A percentile compares a stretch with the other conserved stretches of the same genome.
phyloP scores from a whole-genome alignment of 2,113 vertebrate genomes.

The Hippolais icterina region DNA sequence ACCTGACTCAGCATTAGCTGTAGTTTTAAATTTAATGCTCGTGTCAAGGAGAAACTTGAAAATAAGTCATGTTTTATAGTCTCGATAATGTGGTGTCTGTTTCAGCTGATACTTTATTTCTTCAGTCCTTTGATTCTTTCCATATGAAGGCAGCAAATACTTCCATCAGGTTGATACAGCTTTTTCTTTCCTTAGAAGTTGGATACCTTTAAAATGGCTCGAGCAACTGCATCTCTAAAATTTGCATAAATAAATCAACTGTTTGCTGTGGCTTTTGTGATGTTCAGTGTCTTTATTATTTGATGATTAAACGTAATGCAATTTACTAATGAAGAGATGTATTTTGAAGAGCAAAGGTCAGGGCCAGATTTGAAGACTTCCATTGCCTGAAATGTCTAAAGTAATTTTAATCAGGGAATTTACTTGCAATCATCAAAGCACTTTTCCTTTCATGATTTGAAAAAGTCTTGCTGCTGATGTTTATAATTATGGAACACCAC shows the following conservation, averaged over 20 bases:
- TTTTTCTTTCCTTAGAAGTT: slow-evolving; percentile 40
- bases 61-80: slow-evolving; percentile 72
- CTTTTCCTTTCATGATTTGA: slow-evolving; percentile 55
- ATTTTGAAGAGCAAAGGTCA: slow-evolving; percentile 56
- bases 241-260: slow-evolving; percentile 66
- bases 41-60: slow-evolving; percentile 63
- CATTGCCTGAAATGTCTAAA: slow-evolving; percentile 50
- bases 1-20: slow-evolving; percentile 42
- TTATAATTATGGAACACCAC: slow-evolving; percentile 72
- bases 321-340: slow-evolving; percentile 68
- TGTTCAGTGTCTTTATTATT: slow-evolving; percentile 62
- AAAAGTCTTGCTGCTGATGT: slow-evolving; percentile 67
- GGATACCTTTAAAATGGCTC: slow-evolving; percentile 23
- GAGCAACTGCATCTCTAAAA: slow-evolving; percentile 29
- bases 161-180: slow-evolving; percentile 32
- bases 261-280: slow-evolving; percentile 48
- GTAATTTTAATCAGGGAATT: slow-evolving; percentile 63
- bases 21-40: slow-evolving; percentile 60
- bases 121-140: slow-evolving; percentile 71
- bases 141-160: slow-evolving; percentile 68
- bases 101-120: slow-evolving; percentile 64
- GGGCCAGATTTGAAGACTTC: slow-evolving; percentile 44
- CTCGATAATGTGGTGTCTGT: slow-evolving; percentile 56
- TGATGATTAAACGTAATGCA: slow-evolving; percentile 66
- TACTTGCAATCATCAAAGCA: slow-evolving; percentile 67